Evolutionary conservation across 2,888 invertebrate species (phyloP).

Genomic region (Gisinianus flammeolus): DNA sequence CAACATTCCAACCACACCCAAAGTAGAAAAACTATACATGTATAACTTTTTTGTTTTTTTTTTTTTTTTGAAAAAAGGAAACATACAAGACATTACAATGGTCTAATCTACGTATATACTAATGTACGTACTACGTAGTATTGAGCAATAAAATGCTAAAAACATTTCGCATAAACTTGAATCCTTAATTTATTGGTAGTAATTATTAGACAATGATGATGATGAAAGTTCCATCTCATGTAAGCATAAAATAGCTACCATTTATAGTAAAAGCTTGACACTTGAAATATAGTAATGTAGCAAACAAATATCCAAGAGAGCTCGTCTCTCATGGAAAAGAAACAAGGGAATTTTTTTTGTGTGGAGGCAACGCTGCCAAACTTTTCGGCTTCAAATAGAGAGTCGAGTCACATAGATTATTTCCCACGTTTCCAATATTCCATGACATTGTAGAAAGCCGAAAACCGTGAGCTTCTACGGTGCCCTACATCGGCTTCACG

Average conservation of each 20-base stretch:
- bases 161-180: background rate
- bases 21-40: too few species aligned
- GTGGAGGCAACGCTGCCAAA: constrained; percentile 28
- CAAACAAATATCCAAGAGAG: constrained; percentile 19
- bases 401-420: constrained; percentile 14
- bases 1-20: constrained; percentile 16
- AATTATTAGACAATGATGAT: constrained; percentile 3
- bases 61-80: too few species aligned
- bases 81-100: too few species aligned
- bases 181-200: background rate
- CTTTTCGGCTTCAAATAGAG: constrained; percentile 3
- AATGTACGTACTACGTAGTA: too few species aligned
- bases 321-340: constrained; percentile 8
- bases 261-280: background rate
- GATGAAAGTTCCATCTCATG: constrained; percentile 4
- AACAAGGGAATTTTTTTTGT: constrained; percentile 6
- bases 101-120: too few species aligned
- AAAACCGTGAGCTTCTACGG: background rate
- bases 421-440: constrained; percentile 20
- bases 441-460: constrained; percentile 11
- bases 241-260: background rate
- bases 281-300: constrained; percentile 30
- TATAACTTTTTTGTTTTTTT: too few species aligned
- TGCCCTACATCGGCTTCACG: constrained; percentile 1
- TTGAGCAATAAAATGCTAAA: too few species aligned